Base-by-base conservation (phyloP, 37 sponge, comb jelly and placozoan species). In the Halichondria panicea region DNA sequence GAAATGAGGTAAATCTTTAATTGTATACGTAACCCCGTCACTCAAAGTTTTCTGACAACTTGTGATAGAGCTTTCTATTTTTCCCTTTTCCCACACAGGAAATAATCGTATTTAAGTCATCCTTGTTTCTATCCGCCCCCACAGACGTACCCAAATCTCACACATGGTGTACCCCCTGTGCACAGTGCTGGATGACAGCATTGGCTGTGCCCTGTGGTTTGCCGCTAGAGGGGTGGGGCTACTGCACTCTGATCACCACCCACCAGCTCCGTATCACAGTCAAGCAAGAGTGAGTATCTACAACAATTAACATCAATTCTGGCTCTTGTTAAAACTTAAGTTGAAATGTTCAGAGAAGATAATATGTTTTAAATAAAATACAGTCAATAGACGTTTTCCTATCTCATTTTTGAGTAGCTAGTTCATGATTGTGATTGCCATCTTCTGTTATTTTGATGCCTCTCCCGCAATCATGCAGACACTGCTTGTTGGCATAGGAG, bases 141-240 rank as follows among this genome's bases (percentile, higher is more conserved):
- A 5, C 35, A 31, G 66, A 76, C 60, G 79, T n/a, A n/a, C n/a
- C n/a, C n/a, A n/a, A n/a, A n/a, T 95, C 28, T 60, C 80, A 36
- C 94, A 93, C 21, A 70, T 95, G 37, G 79, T 98, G 21, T 86
- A 93, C 60, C 99, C 99, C 5, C 72, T 88, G 63, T 66, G 64
- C 43, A 93, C 99, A 27, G 96, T 98, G 3, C 70, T 98, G 60
- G 99, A 98, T 79, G 99, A 98, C 79, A 98, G 99, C 64, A 90
- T 98, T 19, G 99, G 99, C 18, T 93, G 97, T 83, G 97, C 99
- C 5, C 71, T 98, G 58, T 98, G 99, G 99, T 95, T 98, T 79
- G 94, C 89, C 46, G 93, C 99, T 34, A 41, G 92, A 46, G 99
- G 99, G 15, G 25, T 31, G 28, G 99, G 99, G 0, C 2, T 67